Conservation (phyloP, 2,888 invertebrate species). For the Sycophila texana region DNA sequence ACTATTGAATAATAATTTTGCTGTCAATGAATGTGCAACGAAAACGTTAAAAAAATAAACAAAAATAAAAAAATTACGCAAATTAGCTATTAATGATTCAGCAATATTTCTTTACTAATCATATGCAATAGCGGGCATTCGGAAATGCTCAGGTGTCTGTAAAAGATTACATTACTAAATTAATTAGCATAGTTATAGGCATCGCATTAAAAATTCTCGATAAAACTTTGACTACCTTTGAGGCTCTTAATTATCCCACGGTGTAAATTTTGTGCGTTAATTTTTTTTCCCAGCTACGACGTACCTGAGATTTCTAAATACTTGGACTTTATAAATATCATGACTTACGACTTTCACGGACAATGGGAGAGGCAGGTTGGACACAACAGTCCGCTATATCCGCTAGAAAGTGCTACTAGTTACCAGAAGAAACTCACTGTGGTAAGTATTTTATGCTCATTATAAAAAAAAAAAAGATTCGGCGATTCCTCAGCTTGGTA, state of each 20-base stretch:
- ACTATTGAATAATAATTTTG: too few relatives aligned
- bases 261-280: constrained; percentile 8
- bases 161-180: too few relatives aligned
- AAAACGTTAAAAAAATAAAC: too few relatives aligned
- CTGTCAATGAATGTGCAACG: too few relatives aligned
- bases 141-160: too few relatives aligned
- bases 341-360: constrained; percentile 97
- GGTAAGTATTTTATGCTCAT: constrained; percentile 77
- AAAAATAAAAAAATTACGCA: too few relatives aligned
- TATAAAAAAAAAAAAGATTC: constrained; percentile 31
- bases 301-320: constrained; percentile 96
- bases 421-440: constrained; percentile 96
- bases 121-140: too few relatives aligned
- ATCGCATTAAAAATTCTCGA: too few relatives aligned
- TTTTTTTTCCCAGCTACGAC: constrained; percentile 80
- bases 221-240: too few relatives aligned
- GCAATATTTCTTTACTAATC: too few relatives aligned
- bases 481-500: neutral
- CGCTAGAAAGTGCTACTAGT: constrained; percentile 91
- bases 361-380: constrained; percentile 96
- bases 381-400: constrained; percentile 93
- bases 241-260: neutral
- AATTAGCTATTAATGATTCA: too few relatives aligned
- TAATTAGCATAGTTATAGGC: too few relatives aligned
- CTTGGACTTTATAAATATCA: constrained; percentile 94